These are phyloP conservation scores for Trachelus troglodyta DNA, from an alignment of 2,888 invertebrate genomes.

Conservation along the genomic window DNA sequence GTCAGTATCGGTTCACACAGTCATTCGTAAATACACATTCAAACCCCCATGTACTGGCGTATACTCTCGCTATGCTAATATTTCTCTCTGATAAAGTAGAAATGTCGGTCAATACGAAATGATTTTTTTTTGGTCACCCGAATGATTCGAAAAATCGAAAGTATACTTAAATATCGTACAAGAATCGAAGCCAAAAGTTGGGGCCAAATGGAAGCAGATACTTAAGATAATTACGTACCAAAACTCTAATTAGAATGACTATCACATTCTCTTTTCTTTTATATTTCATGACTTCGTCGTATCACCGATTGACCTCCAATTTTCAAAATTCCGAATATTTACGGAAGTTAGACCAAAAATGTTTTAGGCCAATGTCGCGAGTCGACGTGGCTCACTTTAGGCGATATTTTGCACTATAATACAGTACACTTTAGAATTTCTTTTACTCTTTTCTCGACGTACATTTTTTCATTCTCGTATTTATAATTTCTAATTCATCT, in stretches of 20 bases:
- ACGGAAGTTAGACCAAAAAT: slow-evolving; percentile 16
- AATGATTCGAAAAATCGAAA: background rate
- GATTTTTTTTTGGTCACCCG: background rate
- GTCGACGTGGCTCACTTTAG: background rate
- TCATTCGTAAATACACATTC: too few species aligned
- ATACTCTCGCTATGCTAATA: background rate
- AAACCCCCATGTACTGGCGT: too few species aligned
- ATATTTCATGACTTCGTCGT: background rate
- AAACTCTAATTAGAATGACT: background rate
- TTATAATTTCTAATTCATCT: background rate
- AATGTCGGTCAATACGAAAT: background rate
- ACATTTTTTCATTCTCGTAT: background rate
- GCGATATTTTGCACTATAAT: background rate
- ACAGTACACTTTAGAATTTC: background rate
- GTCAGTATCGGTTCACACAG: too few species aligned
- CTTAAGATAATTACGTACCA: background rate
- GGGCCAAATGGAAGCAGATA: background rate
- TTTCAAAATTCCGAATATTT: slow-evolving; percentile 7
- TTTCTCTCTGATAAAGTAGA: background rate
- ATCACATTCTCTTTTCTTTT: background rate
- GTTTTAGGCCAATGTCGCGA: slow-evolving; percentile 12
- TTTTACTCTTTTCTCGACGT: background rate
- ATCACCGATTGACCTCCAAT: slow-evolving; percentile 6
- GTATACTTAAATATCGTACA: background rate
- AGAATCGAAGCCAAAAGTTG: background rate